Conservation (phyloP, 53 echinoderm and acorn worm genomes). For the Crossaster papposus region DNA sequence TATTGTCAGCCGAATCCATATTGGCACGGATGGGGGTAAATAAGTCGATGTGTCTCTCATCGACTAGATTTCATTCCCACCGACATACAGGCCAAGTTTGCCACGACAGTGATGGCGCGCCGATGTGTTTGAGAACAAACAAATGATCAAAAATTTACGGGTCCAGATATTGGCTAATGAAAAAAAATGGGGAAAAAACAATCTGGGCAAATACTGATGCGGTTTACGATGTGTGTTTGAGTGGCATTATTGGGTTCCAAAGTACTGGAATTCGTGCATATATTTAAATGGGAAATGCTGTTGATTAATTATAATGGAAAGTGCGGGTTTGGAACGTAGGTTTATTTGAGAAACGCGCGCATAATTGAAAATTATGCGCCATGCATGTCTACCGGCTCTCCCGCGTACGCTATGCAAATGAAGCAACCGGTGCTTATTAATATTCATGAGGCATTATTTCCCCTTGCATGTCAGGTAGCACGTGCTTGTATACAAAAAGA, state of each 20-base stretch:
- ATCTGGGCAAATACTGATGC: conserved; percentile 23
- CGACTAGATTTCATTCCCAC: conserved; percentile 14
- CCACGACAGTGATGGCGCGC: conserved; percentile 22
- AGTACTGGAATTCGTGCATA: conserved; percentile 25
- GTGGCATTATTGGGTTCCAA: conserved; percentile 20
- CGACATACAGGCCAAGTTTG: conserved; percentile 22
- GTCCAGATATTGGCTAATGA: conserved; percentile 50
- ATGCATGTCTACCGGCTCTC: background rate
- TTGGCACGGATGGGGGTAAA: conserved; percentile 32
- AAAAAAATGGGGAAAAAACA: conserved; percentile 29
- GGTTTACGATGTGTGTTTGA: background rate
- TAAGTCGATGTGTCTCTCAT: conserved; percentile 48
- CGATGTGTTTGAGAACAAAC: conserved; percentile 46
- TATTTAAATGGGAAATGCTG: background rate
- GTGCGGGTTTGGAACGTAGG: background rate
- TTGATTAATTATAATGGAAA: conserved; percentile 33
- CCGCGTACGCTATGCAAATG: conserved; percentile 28
- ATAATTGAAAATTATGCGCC: background rate
- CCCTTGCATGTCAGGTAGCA: background rate
- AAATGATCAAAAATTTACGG: conserved; percentile 50
- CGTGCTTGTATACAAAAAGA: background rate
- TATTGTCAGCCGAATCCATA: conserved; percentile 31
- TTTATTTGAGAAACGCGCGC: background rate
- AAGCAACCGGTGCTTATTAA: background rate
- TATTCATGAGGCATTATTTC: conserved; percentile 34